A percentile compares a stretch with the other conserved stretches of the same genome.
Evolutionary conservation across 2,113 vertebrate genomes (phyloP).

Genomic region (Pteronura brasiliensis): DNA sequence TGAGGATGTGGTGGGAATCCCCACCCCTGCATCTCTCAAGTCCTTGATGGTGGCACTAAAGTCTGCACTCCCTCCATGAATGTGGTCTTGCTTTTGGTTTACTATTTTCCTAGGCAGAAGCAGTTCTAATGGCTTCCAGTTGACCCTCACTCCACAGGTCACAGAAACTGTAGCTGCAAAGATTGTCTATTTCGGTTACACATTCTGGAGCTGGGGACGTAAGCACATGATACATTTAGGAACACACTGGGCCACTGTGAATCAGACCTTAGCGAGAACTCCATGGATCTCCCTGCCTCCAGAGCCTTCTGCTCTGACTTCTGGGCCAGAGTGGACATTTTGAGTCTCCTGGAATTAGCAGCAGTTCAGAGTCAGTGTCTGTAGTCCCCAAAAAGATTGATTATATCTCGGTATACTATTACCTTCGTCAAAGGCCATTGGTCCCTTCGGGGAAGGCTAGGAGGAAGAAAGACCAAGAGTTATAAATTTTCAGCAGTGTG

Average conservation of each 20-base stretch:
- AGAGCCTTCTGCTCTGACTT: neutral
- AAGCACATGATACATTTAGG: neutral
- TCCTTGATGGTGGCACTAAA: neutral
- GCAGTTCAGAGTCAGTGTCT: neutral
- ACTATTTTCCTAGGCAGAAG: neutral
- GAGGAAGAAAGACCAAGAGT: neutral
- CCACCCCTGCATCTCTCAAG: neutral
- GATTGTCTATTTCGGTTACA: neutral
- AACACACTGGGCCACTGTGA: neutral
- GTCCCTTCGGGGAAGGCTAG: neutral
- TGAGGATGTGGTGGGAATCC: no score
- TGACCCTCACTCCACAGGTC: neutral
- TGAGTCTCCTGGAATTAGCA: neutral
- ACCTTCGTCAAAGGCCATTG: neutral
- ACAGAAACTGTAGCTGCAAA: neutral
- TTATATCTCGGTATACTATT: neutral
- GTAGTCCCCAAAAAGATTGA: neutral
- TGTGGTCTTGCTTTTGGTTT: neutral
- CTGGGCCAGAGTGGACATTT: neutral
- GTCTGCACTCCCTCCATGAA: neutral
- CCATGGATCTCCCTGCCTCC: neutral
- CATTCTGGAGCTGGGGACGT: neutral
- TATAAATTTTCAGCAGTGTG: neutral
- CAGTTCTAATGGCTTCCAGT: neutral
- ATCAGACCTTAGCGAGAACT: neutral